These are phyloP conservation scores for Diarsia mendica DNA, from an alignment of 2,888 invertebrate species.

Conservation along the genomic window DNA sequence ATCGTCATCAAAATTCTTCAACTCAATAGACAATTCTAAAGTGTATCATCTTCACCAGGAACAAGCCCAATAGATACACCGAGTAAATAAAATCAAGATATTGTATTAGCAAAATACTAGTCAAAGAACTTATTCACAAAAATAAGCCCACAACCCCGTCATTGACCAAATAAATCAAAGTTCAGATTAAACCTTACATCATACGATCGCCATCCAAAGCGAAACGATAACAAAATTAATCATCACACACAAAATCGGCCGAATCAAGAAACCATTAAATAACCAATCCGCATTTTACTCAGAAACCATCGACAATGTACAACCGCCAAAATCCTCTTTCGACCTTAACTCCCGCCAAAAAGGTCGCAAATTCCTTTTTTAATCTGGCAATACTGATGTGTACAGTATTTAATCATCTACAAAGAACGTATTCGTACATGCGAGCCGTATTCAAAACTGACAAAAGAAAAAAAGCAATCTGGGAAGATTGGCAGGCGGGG, in stretches of 20 bases:
- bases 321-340: constrained; percentile 49
- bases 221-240: constrained; percentile 83
- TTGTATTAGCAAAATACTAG: background rate
- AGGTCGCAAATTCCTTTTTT: constrained; percentile 70
- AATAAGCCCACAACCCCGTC: background rate
- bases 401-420: constrained; percentile 89
- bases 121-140: constrained; percentile 2
- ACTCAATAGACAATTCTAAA: background rate
- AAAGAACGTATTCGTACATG: constrained; percentile 85
- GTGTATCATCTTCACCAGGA: too few relatives aligned
- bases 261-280: constrained; percentile 89
- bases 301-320: constrained; percentile 60
- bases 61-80: too few relatives aligned
- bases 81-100: background rate
- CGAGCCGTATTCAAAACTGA: constrained; percentile 88
- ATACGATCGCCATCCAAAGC: constrained; percentile 66
- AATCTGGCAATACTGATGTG: constrained; percentile 71
- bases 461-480: constrained; percentile 91
- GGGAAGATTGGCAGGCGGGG: constrained; percentile 89
- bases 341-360: constrained; percentile 68
- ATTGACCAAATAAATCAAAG: constrained; percentile 41
- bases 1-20: background rate
- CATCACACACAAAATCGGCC: constrained; percentile 82
- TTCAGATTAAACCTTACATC: constrained; percentile 52
- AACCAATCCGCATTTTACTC: constrained; percentile 85